These are phyloP conservation scores for Nymphicus hollandicus DNA, from an alignment of 2,113 vertebrate genomes.

Conservation along the genomic window DNA sequence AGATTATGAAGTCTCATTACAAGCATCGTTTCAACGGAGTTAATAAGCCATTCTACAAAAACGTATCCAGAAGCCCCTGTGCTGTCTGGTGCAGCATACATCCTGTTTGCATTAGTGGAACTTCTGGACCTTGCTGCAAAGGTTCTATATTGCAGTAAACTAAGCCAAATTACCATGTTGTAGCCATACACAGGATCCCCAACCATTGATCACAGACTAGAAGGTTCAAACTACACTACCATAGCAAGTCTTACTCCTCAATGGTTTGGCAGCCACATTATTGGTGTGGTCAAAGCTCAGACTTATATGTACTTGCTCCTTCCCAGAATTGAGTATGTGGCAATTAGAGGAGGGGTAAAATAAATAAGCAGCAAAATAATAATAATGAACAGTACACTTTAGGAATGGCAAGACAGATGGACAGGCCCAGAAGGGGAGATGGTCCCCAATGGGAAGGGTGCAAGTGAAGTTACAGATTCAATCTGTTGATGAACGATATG, in stretches of 20 bases:
- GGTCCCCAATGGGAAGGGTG: background rate
- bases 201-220: background rate
- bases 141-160: background rate
- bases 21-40: background rate
- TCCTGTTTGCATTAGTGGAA: background rate
- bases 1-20: background rate
- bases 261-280: background rate
- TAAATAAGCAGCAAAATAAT: background rate
- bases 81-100: background rate
- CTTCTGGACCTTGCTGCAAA: background rate
- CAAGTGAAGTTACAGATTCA: background rate
- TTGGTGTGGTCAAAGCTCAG: background rate
- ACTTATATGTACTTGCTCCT: background rate
- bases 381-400: background rate
- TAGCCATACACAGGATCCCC: background rate
- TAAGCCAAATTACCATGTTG: background rate
- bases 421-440: background rate
- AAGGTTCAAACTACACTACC: background rate
- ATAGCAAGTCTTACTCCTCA: background rate
- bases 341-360: background rate
- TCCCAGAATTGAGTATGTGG: background rate
- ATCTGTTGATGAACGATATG: background rate
- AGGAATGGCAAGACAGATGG: background rate
- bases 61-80: background rate
- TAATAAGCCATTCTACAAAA: background rate